These are phyloP conservation scores for Potamilus streckersoni DNA, from an alignment of 1,140 invertebrate genomes.

Conservation along the genomic window DNA sequence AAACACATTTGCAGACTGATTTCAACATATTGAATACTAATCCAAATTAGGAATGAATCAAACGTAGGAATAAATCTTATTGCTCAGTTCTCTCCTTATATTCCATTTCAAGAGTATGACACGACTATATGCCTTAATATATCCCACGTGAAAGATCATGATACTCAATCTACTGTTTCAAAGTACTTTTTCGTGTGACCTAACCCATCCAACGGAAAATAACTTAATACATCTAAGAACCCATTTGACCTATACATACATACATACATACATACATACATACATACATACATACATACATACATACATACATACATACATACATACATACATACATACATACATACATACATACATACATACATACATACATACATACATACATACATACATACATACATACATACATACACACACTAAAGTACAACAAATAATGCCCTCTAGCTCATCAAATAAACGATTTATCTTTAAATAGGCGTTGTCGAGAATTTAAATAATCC, in stretches of 20 bases:
- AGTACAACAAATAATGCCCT: too few relatives aligned
- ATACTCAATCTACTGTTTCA: too few relatives aligned
- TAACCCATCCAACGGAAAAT: conserved; percentile 24
- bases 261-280: conserved; percentile 31
- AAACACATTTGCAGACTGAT: too few relatives aligned
- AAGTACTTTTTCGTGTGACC: neutral
- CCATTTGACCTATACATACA: conserved; percentile 5
- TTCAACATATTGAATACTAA: too few relatives aligned
- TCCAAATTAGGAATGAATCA: too few relatives aligned
- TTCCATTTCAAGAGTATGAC: neutral
- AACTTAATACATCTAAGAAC: neutral
- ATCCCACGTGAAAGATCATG: too few relatives aligned
- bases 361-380: conserved; percentile 29
- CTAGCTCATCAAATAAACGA: too few relatives aligned
- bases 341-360: conserved; percentile 30
- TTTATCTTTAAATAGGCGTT: too few relatives aligned
- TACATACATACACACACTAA: conserved; percentile 27
- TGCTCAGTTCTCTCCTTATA: conserved; percentile 10
- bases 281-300: conserved; percentile 29
- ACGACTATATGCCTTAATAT: too few relatives aligned
- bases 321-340: conserved; percentile 32
- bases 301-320: conserved; percentile 29
- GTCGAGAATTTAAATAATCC: too few relatives aligned
- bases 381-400: conserved; percentile 31
- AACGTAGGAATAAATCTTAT: too few relatives aligned